Evolutionary conservation across 35 echinoderm and acorn worm genomes (phyloP), one percentile per base, ranked within the genome.

Genomic region (Apostichopus japonicus): DNA sequence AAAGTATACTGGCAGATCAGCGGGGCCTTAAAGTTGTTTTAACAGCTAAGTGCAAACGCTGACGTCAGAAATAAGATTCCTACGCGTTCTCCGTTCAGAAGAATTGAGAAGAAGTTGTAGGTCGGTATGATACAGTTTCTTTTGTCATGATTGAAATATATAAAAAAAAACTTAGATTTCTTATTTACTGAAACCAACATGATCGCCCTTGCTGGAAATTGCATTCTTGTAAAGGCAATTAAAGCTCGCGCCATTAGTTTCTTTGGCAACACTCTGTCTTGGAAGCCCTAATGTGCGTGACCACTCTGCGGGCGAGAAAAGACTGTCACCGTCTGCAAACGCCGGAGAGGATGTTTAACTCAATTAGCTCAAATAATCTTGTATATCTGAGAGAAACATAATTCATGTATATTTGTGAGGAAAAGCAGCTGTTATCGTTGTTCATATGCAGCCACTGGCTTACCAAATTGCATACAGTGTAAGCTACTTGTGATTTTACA

Each of bases 351-450:
- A 75, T 75, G 71, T 75, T 75, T 75, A 75, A 75, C 71, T 75
- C 71, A 75, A 75, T 75, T 75, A 75, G 71, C 71, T 19, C 71
- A 75, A 75, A 75, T 75, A 75, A 75, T 75, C 71, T 75, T 75
- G 17, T 21, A 23, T 75, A 19, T 75, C 71, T 23, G 71, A 21
- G 71, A 75, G 71, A 75, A 75, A 21, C 71, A 75, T 75, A 75
- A 75, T 75, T n/a, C 71, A 19, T 75, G n/a, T 19, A 75, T 75
- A n/a, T 75, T 75, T 75, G 33, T 44, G 63, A 67, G 63, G 63
- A 67, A 67, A 67, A 67, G 19, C 63, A 67, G 63, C 63, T 19
- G 63, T 67, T 67, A 19, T 15, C 6, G 63, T 19, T 67, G 19
- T 67, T 67, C 63, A 15, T 67, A 11, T 67, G 63, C 11, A 11